Evolutionary conservation across 2,888 invertebrate species (phyloP).

Genomic region (Dugesia japonica): DNA sequence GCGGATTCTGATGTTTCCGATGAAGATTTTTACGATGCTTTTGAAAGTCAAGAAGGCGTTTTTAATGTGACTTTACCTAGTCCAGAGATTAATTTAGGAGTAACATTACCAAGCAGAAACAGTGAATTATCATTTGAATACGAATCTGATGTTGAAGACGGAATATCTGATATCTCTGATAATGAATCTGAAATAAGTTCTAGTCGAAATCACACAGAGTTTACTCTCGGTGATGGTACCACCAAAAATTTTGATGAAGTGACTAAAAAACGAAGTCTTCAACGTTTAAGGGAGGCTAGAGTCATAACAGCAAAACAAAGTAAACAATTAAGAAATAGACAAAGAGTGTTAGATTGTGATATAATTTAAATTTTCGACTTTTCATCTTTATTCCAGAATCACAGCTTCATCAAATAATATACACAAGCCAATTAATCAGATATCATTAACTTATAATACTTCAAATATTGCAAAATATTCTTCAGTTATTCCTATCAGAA

Average conservation of each 20-base stretch:
- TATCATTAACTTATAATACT: neutral
- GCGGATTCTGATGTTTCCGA: neutral
- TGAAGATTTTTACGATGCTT: constrained; percentile 11
- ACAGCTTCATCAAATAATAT: constrained; percentile 14
- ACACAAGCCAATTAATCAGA: neutral
- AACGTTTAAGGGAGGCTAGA: neutral
- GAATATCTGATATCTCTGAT: neutral
- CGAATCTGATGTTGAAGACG: neutral
- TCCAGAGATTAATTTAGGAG: neutral
- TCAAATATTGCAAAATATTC: neutral
- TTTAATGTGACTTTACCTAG: neutral
- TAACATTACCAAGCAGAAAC: neutral
- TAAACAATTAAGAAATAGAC: neutral
- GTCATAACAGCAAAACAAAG: neutral
- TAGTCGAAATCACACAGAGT: neutral
- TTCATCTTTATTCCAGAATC: neutral
- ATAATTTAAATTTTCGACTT: too few species aligned
- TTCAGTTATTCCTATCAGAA: neutral
- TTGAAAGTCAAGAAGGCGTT: constrained; percentile 5
- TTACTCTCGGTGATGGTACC: neutral
- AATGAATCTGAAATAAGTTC: neutral
- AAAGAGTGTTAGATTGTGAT: neutral
- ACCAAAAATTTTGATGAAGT: neutral
- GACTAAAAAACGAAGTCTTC: neutral
- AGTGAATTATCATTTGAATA: neutral